Conservation (phyloP, 2,797 vertebrate species). For the Helarctos malayanus region DNA sequence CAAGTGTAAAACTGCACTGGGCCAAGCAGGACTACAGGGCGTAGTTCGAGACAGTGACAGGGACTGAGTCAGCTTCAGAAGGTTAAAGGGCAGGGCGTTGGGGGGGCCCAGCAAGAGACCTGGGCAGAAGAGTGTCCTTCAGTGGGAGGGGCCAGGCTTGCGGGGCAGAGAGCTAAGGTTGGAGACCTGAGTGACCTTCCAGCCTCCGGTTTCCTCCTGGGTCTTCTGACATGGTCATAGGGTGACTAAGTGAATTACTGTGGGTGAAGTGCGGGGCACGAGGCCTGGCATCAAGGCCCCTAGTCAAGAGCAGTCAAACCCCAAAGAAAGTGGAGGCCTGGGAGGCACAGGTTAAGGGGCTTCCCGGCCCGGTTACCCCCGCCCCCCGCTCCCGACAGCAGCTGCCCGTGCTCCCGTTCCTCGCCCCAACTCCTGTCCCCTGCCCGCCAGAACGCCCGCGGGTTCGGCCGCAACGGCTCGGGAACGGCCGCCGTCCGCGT, state of each 20-base stretch:
- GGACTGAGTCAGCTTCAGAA: neutral
- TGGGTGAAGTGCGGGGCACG: neutral
- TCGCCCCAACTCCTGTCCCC: neutral
- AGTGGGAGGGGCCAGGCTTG: too few relatives aligned
- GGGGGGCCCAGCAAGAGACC: neutral
- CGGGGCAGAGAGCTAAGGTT: neutral
- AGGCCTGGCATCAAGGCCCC: neutral
- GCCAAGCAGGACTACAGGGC: neutral
- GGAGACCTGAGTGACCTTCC: neutral
- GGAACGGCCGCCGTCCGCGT: conserved; percentile 73
- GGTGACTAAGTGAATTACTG: neutral
- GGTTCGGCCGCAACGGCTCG: conserved; percentile 73
- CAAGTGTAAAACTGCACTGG: neutral
- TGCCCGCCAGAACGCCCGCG: conserved; percentile 14
- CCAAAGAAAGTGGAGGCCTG: neutral
- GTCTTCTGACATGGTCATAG: neutral
- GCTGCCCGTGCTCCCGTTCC: neutral
- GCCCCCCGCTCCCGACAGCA: neutral
- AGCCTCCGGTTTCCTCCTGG: neutral
- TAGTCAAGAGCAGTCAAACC: neutral
- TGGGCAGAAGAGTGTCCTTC: neutral
- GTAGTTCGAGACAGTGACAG: neutral
- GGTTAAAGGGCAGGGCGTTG: neutral
- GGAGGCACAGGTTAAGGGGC: neutral
- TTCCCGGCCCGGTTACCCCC: neutral